Base-by-base conservation (phyloP, 92 coral and sea anemone genomes). In the Epizoanthus fatuus region DNA sequence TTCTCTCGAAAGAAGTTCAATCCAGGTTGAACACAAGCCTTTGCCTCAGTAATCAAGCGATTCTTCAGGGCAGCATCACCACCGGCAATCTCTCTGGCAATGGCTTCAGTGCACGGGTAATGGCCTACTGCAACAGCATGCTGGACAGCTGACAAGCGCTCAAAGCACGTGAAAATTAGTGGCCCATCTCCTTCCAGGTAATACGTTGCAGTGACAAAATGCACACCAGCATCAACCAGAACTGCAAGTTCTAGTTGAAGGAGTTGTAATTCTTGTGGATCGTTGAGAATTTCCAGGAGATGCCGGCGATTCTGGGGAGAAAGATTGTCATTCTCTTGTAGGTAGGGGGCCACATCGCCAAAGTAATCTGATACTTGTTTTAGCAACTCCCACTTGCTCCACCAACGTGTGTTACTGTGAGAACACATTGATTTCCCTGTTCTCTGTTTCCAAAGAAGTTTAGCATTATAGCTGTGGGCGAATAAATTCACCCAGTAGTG, bases 1-100 rank as follows among this genome's bases (percentile, higher is more conserved):
- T 81, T 87, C 87, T 86, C 86, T 86, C 79, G 86, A 86, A 86
- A 86, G 86, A 87, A 87, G 81, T 87, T 87, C 86, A 87, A 87
- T 87, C 90, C 86, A 87, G 90, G 86, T 87, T 63, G 90, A 87
- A 87, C 88, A 84, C 76, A 84, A n/a, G 82, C 88, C 88, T 85
- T 85, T n/a, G 88, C 88, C 88, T 85, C 72, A 85, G 88, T 74
- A 32, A 86, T 86, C 76, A 86, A 79, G 42, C 90, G 84, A 78
- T 67, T 78, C 78, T 76, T 53, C 85, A 76, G 90, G 11, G 90
- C 84, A 86, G 89, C 89, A 86, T 77, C 39, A 86, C 84, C 89
- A 54, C 78, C 89, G 39, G 89, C 89, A 86, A 86, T 86, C 89
- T 86, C 84, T 77, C 89, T 69, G 45, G 90, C 90, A 86, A 52